Evolutionary conservation across 2,888 invertebrate species (phyloP), one percentile per base, ranked within the genome.

Genomic region (Nematopogon swammerdamellus): DNA sequence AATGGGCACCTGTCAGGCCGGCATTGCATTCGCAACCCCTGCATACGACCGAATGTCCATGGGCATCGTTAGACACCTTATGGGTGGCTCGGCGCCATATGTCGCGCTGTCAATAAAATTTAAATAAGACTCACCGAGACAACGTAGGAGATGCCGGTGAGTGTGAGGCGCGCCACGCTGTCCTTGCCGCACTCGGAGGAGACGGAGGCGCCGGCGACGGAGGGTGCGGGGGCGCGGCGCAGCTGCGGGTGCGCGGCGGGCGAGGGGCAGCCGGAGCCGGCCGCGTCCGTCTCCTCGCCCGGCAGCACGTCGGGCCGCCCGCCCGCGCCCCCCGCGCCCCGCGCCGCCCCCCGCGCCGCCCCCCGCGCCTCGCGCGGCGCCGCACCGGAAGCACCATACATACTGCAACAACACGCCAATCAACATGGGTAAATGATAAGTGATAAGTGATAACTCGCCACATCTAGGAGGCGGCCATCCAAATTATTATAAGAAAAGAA

Each of bases 141-240:
- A 65, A 91, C 87, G 70, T 88, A 89, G 60, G 89, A 86, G 50
- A 92, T 76, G 53, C 91, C 91, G 59, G 87, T 87, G 68, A 89
- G 84, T 19, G 92, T 90, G 84, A 92, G 89, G 61, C 88, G 81
- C 43, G 90, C 88, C 29, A 92, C 92, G 53, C 92, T 91, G 61
- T 92, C 91, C 80, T 89, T 89, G 64, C 88, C 83, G 42, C 64
- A 72, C 54, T 62, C 79, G 60, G 75, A 60, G 17, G 71, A 60
- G 36, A 77, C 73, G 55, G 77, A 77, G 16, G 76, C 49, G 73
- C 46, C 60, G 61, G 67, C 61, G 61, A 68, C 59, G 60, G 75
- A 60, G 17, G 71, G 60, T 30, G 77, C 73, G 55, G 77, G 79
- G 16, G 76, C 49, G 73, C 46, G n/a, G 11, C 72, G 60, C 52